Conservation (phyloP, 2,888 invertebrate genomes). For the Chymomyza caudatula region DNA sequence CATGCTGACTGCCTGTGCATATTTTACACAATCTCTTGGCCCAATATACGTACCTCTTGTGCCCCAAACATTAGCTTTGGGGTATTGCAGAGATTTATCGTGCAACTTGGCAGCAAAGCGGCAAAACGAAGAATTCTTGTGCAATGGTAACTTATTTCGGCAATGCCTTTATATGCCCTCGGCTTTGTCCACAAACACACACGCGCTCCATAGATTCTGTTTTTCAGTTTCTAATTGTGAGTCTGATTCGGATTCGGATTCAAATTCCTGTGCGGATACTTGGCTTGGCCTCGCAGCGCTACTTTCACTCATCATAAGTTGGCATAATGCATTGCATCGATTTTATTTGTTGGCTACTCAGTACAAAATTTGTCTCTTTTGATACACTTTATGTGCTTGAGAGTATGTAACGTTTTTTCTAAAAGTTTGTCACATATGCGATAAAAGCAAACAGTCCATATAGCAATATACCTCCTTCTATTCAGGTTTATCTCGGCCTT, state of each 20-base stretch:
- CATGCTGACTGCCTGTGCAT: constrained; percentile 43
- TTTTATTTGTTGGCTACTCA: background rate
- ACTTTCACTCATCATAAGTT: constrained; percentile 36
- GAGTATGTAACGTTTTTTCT: background rate
- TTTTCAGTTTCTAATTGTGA: background rate
- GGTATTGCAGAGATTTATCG: constrained; percentile 62
- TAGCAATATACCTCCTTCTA: too few relatives aligned
- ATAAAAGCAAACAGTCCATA: too few relatives aligned
- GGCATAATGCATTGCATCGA: background rate
- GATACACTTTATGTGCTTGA: background rate
- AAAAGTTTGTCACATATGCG: background rate
- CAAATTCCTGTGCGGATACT: background rate
- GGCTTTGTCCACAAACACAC: constrained; percentile 24
- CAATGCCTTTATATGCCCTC: constrained; percentile 52
- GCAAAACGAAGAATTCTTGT: constrained; percentile 32
- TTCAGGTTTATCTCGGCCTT: too few relatives aligned
- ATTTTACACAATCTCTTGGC: constrained; percentile 57
- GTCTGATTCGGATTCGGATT: background rate
- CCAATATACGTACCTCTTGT: background rate
- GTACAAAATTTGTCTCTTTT: background rate
- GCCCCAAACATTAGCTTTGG: background rate
- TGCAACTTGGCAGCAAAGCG: constrained; percentile 47
- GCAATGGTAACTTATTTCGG: constrained; percentile 43
- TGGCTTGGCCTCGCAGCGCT: constrained; percentile 11
- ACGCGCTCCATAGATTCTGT: background rate